Base-by-base conservation (phyloP, 2,113 vertebrate genomes). In the Cheirogaleus medius region DNA sequence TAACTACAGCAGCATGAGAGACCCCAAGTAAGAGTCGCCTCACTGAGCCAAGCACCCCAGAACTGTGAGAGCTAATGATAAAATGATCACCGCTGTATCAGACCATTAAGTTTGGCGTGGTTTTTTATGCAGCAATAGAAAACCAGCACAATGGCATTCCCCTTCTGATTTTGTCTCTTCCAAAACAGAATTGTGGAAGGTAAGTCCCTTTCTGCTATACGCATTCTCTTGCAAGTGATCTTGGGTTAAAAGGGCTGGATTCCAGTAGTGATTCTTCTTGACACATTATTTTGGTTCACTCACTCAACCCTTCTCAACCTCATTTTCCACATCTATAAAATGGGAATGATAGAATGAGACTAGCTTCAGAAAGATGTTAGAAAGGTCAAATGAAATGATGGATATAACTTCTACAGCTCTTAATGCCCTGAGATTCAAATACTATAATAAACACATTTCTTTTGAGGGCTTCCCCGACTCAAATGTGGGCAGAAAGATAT, bases 301-400 rank as follows among this genome's bases (percentile, higher is more conserved):
- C 44, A 78, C 18, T 88, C 77, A 91, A 74, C 6, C 4, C 27
- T 74, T 39, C n/a, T 27, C 14, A 58, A 27, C 20, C 12, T 97
- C 71, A 25, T n/a, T 86, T 92, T 96, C 56, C 17, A 89, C 5
- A 29, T 82, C 20, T 80, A 58, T 54, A 83, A 82, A 96, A 89
- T 93, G 60, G 66, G 49, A 17, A 13, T 78, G 32, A n/a, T 73
- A 42, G 60, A 66, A 66, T 37, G 39, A 90, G 17, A 32, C 5
- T 49, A 32, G 21, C 54, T 90, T 81, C 76, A 63, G 74, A 85
- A 64, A 82, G 49, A 66, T 63, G 4, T 47, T 56, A 81, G 52
- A 82, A 90, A 49, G 20, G 49, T 84, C 44, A 76, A 64, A 42
- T 63, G 47, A 84, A 10, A 85, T 39, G 68, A 39, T 73, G 25